Conservation (phyloP, 2,888 invertebrate genomes). For the Cephus pygmeus region DNA sequence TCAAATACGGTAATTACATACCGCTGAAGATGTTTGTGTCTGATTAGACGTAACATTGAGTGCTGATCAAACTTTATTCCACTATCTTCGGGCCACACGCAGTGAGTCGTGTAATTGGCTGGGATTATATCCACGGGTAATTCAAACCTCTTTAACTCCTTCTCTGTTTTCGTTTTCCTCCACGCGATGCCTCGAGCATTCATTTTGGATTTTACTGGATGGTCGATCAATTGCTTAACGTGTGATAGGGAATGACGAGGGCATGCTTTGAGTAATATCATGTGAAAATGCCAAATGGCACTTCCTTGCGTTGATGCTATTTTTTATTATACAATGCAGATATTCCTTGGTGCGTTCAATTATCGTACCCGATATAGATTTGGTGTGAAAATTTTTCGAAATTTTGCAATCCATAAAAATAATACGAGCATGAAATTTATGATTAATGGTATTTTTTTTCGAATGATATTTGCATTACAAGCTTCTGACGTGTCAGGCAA, state of each 20-base stretch:
- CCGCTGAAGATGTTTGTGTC: neutral
- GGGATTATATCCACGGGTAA: slow-evolving; percentile 1
- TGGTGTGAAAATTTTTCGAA: too few relatives aligned
- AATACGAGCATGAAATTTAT: neutral
- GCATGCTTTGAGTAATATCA: neutral
- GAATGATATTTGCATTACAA: neutral
- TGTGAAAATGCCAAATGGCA: neutral
- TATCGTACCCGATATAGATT: neutral
- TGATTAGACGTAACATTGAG: slow-evolving; percentile 44
- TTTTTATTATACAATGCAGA: neutral
- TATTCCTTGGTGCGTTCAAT: neutral
- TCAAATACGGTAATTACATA: neutral
- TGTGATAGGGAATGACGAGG: neutral
- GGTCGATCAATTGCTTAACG: neutral
- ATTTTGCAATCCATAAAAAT: neutral
- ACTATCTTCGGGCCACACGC: slow-evolving; percentile 8
- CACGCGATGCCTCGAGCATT: too few relatives aligned
- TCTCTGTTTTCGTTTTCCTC: neutral
- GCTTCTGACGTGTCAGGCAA: neutral
- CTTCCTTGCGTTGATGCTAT: neutral
- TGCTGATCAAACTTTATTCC: slow-evolving; percentile 42
- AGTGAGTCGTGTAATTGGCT: slow-evolving; percentile 34
- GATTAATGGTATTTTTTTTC: neutral
- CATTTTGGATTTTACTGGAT: neutral
- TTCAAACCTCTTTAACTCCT: neutral